These are phyloP conservation scores for Oreochromis spilurus DNA, from an alignment of 2,113 vertebrate species.

Conservation along the genomic window DNA sequence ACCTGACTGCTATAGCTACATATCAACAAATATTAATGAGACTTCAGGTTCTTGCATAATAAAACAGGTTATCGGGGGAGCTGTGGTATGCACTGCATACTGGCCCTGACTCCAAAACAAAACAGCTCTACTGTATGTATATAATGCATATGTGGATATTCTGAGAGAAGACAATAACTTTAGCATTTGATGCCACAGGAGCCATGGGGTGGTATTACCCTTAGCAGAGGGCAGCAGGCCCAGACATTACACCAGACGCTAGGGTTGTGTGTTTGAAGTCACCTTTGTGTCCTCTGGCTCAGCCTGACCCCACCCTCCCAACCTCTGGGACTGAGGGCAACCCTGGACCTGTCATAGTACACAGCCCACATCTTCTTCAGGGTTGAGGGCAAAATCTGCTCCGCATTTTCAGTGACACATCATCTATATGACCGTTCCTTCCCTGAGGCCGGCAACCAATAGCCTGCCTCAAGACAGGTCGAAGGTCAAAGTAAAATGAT, in stretches of 20 bases:
- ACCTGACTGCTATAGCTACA: constrained; percentile 55
- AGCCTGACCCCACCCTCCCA: constrained; percentile 22
- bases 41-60: constrained; percentile 51
- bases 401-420: constrained; percentile 46
- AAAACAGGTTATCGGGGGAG: constrained; percentile 23
- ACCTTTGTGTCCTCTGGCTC: constrained; percentile 41
- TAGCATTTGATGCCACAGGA: not conserved
- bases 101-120: not conserved
- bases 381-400: constrained; percentile 65
- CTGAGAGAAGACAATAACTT: not conserved
- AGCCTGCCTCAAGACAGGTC: constrained; percentile 27
- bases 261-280: constrained; percentile 51
- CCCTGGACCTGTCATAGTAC: constrained; percentile 67
- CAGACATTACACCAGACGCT: constrained; percentile 57
- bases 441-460: constrained; percentile 10
- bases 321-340: constrained; percentile 62
- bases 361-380: constrained; percentile 49
- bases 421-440: constrained; percentile 22
- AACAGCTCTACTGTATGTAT: not conserved
- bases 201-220: not conserved
- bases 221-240: constrained; percentile 40
- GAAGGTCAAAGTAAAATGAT: constrained; percentile 43
- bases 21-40: constrained; percentile 66
- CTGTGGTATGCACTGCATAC: not conserved
- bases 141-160: not conserved